Conservation (phyloP, 2,113 vertebrate species). For the Chaetops frenatus region DNA sequence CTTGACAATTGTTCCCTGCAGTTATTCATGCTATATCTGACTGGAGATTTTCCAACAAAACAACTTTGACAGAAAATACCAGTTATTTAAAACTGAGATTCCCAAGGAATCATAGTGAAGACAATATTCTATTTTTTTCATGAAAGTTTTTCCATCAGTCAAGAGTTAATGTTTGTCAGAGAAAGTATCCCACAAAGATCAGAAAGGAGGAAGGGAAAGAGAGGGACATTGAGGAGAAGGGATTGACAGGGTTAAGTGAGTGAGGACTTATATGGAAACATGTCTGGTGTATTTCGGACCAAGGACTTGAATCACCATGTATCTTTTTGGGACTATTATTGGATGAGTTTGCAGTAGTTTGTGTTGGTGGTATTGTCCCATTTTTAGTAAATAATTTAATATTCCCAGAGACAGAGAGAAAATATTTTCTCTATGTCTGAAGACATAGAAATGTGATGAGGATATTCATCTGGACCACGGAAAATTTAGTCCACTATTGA, state of each 20-base stretch:
- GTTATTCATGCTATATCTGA: neutral
- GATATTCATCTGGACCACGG: neutral
- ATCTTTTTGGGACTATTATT: neutral
- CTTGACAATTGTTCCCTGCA: neutral
- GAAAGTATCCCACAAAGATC: neutral
- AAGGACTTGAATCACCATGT: neutral
- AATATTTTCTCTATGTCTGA: neutral
- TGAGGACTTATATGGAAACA: neutral
- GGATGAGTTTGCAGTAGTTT: neutral
- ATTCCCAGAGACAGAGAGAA: neutral
- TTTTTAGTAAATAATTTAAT: neutral
- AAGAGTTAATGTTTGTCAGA: neutral
- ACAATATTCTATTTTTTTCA: neutral
- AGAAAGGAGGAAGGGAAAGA: neutral
- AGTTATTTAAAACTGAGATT: neutral
- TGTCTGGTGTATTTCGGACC: neutral
- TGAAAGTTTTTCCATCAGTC: neutral
- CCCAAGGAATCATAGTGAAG: neutral
- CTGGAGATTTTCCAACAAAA: neutral
- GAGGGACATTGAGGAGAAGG: neutral
- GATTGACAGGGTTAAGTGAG: neutral
- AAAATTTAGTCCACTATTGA: neutral
- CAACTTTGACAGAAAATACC: neutral
- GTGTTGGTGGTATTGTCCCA: neutral
- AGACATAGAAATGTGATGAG: neutral